These are phyloP conservation scores for Epizoanthus fatuus DNA, from an alignment of 92 coral and sea anemone species.

Conservation along the genomic window DNA sequence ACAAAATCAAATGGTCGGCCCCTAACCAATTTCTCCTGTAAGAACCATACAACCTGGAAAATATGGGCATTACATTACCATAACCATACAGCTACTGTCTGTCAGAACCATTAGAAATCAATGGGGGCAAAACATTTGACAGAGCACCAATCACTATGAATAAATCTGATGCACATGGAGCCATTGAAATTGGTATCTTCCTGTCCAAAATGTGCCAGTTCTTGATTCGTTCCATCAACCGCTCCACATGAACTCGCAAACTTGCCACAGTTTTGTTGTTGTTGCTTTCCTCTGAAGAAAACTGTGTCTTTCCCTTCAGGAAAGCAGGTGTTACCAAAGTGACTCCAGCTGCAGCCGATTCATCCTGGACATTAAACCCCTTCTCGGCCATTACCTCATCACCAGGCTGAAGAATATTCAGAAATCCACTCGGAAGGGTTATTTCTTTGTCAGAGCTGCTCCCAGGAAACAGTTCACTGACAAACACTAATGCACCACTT, in stretches of 20 bases:
- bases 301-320: constrained; percentile 37
- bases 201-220: constrained; percentile 60
- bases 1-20: too few relatives aligned
- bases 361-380: constrained; percentile 46
- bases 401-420: constrained; percentile 17
- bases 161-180: constrained; percentile 61
- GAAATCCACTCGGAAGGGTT: constrained; percentile 44
- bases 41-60: background rate
- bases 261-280: constrained; percentile 48
- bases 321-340: constrained; percentile 43
- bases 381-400: constrained; percentile 48
- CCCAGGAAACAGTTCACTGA: constrained; percentile 60
- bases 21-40: background rate
- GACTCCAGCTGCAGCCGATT: constrained; percentile 46
- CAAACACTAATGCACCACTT: too few relatives aligned
- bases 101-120: background rate
- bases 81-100: background rate
- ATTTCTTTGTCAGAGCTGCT: constrained; percentile 61
- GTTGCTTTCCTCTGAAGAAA: constrained; percentile 23
- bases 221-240: constrained; percentile 57
- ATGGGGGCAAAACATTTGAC: constrained; percentile 37
- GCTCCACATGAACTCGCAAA: constrained; percentile 49
- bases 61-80: background rate
- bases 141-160: constrained; percentile 39
- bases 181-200: constrained; percentile 50